Base-by-base conservation (phyloP, 1,140 invertebrate genomes). In the Argopecten irradians region DNA sequence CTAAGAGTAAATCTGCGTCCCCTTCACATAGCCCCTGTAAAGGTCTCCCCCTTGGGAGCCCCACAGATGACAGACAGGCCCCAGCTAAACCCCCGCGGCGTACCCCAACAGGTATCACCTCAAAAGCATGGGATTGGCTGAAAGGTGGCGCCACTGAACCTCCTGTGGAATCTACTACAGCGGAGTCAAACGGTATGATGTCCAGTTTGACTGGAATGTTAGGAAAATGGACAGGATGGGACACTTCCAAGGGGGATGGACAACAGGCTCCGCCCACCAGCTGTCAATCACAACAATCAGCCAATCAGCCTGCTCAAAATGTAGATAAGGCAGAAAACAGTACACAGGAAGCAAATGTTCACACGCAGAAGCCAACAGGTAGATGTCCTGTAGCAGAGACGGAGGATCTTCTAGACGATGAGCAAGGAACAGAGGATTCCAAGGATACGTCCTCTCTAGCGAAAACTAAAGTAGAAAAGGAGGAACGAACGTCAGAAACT, bases 101-200 rank as follows among this genome's bases (percentile, higher is more conserved):
- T 32, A 84, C 85, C 7, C 34, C 83, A 32, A 85, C 88, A 19
- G 82, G 82, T 22, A 86, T 83, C 41, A 86, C 88, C n/a, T 85
- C 84, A 14, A 91, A 91, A 82, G 86, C 90, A 86, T 91, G 90
- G 88, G 88, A 91, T 36, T 89, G 88, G 88, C 86, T 91, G 84
- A 91, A 89, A 89, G 86, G 84, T 33, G 83, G 83, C 82, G 36
- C 88, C 16, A 35, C 83, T 41, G 43, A 84, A 2, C 41, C 85
- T 33, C 36, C 35, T 85, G 86, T 43, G 19, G 82, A 88, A 43
- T 39, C 82, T 33, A 36, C 39, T 28, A 16, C 83, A n/a, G 13
- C 71, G 14, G 85, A 55, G 35, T 36, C 36, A 39, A 89, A 82
- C 83, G 82, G 34, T 14, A 86, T 89, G 85, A 86, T 89, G 19